Evolutionary conservation across 2,797 vertebrate genomes (phyloP).

Genomic region (Syngnathus acus): DNA sequence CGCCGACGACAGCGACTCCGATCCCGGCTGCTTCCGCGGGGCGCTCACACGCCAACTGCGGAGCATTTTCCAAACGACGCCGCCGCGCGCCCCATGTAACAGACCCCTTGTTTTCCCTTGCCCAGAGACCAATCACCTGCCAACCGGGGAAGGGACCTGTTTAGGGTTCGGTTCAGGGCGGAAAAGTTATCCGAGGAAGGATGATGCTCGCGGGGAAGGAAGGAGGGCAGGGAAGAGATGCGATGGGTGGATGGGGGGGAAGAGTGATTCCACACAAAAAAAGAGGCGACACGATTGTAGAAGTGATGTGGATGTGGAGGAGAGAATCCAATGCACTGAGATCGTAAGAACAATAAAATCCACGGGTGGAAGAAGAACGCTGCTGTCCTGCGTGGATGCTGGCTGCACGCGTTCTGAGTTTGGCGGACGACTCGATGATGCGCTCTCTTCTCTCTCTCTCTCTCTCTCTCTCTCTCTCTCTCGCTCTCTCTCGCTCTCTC

Average conservation of each 20-base stretch:
- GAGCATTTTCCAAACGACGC: conserved; percentile 70
- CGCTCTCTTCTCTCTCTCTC: background rate
- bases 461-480: conserved; percentile 13
- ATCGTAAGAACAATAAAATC: conserved; percentile 53
- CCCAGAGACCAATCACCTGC: conserved; percentile 50
- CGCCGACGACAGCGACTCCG: conserved; percentile 57
- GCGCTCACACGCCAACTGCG: conserved; percentile 51
- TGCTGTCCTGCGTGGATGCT: conserved; percentile 5
- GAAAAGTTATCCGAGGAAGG: conserved; percentile 53
- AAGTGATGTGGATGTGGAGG: conserved; percentile 24
- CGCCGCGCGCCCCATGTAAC: conserved; percentile 70
- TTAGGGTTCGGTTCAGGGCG: conserved; percentile 33
- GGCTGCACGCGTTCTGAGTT: background rate
- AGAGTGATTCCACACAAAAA: background rate
- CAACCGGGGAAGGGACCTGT: conserved; percentile 16
- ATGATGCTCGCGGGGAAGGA: conserved; percentile 16
- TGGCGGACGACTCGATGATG: background rate
- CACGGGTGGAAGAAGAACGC: conserved; percentile 42
- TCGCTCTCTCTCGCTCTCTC: conserved; percentile 27
- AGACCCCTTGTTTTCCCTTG: conserved; percentile 5
- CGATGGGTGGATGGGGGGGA: background rate
- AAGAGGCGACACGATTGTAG: background rate
- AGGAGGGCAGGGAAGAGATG: background rate
- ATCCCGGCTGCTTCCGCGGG: conserved; percentile 55
- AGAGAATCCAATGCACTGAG: conserved; percentile 51